Evolutionary conservation across 2,113 vertebrate genomes (phyloP).

Genomic region (Turdus rufiventris): DNA sequence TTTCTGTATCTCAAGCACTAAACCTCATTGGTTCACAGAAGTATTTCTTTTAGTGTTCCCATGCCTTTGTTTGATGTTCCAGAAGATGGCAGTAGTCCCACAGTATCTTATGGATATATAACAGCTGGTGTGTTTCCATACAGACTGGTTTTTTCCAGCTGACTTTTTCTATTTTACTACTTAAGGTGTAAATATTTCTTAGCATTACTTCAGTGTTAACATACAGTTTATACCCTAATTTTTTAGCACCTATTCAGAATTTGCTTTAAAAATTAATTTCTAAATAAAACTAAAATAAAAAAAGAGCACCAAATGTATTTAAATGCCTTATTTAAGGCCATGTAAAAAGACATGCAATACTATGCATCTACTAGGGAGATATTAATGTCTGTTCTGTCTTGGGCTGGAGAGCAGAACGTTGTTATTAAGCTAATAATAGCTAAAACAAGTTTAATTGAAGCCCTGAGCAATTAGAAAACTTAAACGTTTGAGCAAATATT

Average conservation of each 20-base stretch:
- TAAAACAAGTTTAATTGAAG: neutral
- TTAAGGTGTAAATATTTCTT: neutral
- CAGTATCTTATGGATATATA: neutral
- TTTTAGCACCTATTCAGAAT: neutral
- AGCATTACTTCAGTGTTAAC: neutral
- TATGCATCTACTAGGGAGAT: neutral
- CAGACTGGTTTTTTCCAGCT: neutral
- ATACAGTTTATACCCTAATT: neutral
- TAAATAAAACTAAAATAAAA: neutral
- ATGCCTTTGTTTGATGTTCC: neutral
- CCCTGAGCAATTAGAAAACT: neutral
- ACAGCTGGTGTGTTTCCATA: neutral
- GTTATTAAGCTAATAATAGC: neutral
- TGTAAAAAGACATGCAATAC: neutral
- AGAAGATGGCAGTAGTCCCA: slow-evolving; percentile 66
- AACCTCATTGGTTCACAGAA: fast-evolving
- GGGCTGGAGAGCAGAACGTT: neutral
- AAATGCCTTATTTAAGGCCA: neutral
- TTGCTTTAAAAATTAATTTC: neutral
- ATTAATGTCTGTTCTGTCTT: neutral
- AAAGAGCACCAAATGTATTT: neutral
- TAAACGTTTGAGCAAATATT: neutral
- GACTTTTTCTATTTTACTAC: neutral
- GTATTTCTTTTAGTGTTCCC: fast-evolving
- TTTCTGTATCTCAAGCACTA: neutral